Base-by-base conservation (phyloP, 2,888 invertebrate species). In the Apoderus coryli region DNA sequence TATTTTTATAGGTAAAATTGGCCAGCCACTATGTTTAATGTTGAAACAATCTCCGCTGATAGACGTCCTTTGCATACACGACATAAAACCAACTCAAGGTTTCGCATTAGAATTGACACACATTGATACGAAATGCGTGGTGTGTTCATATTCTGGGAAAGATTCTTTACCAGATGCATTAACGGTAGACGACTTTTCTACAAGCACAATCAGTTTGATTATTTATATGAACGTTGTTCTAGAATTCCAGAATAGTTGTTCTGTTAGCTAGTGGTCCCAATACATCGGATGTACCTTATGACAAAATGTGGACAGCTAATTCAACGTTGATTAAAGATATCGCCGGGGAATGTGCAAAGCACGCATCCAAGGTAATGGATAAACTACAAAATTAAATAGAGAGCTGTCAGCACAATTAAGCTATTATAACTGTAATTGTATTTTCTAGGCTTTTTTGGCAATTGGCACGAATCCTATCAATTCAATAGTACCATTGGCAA, bases 401-500 rank as follows among this genome's bases (percentile, higher is more conserved):
- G n/a, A 4, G 10, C 11, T 12, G 22, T 10, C 14, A 24, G 12
- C 27, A 24, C 25, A 35, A 12, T 22, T 4, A 33, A 24, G 22
- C 22, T 28, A 19, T 12, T n/a, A 6, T 16, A 24, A 25, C 14
- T 7, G 2, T 15, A 22, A 14, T 27, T 26, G 16, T 9, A 14
- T 27, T 4, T 44, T 40, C 23, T 36, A 65, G 64, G 62, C 65
- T 3, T 40, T 63, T 33, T 32, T 65, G 19, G 62, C 59, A 4
- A 47, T 67, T 14, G 56, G 50, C 11, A 61, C 64, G 9, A 55
- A 54, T 35, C 63, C 74, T 50, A 61, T 76, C 4, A 79, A 80
- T 56, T 72, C 71, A 37, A 65, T 76, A 26, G 68, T 81, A 9
- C 79, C 81, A 3, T 64, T 81, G 46, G 67, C 71, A 5, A 59